These are phyloP conservation scores for Cryptotis parvus DNA, from an alignment of 2,113 vertebrate species.

Conservation along the genomic window DNA sequence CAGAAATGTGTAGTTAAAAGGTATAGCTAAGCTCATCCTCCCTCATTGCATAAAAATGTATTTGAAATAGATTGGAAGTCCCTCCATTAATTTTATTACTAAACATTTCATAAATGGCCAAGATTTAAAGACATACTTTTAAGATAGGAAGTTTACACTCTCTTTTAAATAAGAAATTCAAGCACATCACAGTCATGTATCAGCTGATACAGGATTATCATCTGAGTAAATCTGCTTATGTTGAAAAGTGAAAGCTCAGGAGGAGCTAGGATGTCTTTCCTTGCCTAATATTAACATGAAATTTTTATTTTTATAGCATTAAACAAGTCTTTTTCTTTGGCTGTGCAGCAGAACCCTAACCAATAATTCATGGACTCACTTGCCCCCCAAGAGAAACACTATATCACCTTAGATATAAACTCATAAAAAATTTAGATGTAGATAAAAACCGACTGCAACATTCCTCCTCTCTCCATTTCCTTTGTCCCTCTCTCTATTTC, in stretches of 20 bases:
- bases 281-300: conserved; percentile 52
- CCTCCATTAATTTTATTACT: conserved; percentile 32
- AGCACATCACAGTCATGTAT: background rate
- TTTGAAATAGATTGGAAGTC: conserved; percentile 49
- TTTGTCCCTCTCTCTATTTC: background rate
- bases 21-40: conserved; percentile 23
- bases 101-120: conserved; percentile 25
- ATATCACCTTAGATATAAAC: conserved; percentile 39
- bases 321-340: conserved; percentile 66
- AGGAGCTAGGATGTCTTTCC: conserved; percentile 59
- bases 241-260: conserved; percentile 57
- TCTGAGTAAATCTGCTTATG: background rate
- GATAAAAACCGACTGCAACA: conserved; percentile 49
- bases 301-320: conserved; percentile 65
- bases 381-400: conserved; percentile 2
- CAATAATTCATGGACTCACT: conserved; percentile 62
- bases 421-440: conserved; percentile 62
- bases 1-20: background rate
- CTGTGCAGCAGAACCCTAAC: conserved; percentile 36
- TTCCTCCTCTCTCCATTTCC: background rate
- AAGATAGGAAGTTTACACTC: background rate
- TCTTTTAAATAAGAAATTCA: conserved; percentile 46
- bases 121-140: background rate
- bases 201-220: background rate
- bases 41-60: conserved; percentile 6